Conservation (phyloP, 64 coral and sea anemone species). For the Actinia tenebrosa region DNA sequence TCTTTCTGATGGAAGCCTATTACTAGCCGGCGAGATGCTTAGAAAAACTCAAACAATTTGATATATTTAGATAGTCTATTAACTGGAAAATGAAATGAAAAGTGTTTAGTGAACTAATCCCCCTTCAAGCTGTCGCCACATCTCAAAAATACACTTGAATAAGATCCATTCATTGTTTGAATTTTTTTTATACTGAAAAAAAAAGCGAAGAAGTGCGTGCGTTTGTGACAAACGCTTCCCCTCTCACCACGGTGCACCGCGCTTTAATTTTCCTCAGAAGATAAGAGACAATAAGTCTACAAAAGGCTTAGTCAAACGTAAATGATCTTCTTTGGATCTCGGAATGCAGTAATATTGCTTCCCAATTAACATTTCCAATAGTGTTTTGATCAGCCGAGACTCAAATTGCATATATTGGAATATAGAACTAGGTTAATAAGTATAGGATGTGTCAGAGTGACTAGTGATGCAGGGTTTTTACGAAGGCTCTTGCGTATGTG, state of each 20-base stretch:
- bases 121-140: neutral
- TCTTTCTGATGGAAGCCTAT: neutral
- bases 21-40: neutral
- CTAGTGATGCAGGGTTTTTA: neutral
- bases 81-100: slow-evolving; percentile 3
- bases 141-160: slow-evolving; percentile 3
- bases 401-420: neutral
- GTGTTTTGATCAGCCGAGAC: neutral
- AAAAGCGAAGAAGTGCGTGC: neutral
- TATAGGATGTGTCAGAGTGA: neutral
- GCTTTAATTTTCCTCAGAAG: neutral
- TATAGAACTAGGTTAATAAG: neutral
- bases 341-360: neutral
- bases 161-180: neutral
- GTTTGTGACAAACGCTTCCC: slow-evolving; percentile 14
- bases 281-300: slow-evolving; percentile 4
- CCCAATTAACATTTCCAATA: neutral
- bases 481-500: slow-evolving; percentile 6
- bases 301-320: slow-evolving; percentile 12
- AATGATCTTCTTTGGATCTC: slow-evolving; percentile 7
- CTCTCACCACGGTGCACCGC: neutral
- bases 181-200: neutral
- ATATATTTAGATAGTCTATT: neutral
- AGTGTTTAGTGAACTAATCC: neutral
- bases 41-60: slow-evolving; percentile 8